Conservation (phyloP, 2,888 invertebrate species). For the Chrysolina haemoptera region DNA sequence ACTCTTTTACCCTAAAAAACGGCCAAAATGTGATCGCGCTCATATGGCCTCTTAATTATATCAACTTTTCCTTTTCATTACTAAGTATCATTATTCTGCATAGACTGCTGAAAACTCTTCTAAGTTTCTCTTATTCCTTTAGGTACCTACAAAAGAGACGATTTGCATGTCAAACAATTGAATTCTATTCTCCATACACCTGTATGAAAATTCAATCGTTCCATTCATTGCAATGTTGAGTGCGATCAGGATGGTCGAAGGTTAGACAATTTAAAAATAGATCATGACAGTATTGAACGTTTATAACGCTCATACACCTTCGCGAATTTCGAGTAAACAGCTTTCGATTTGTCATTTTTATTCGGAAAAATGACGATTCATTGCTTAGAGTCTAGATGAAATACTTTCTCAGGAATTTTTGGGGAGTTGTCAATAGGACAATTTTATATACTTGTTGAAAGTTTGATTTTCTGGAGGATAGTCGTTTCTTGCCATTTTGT, state of each 20-base stretch:
- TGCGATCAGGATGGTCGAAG: constrained; percentile 21
- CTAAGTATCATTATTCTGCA: too few relatives aligned
- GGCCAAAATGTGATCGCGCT: too few relatives aligned
- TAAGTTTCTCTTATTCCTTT: too few relatives aligned
- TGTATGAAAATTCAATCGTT: background rate
- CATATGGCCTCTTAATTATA: too few relatives aligned
- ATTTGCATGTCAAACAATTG: background rate
- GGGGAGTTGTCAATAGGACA: too few relatives aligned
- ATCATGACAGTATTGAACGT: constrained; percentile 38
- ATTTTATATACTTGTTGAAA: too few relatives aligned
- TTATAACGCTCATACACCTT: constrained; percentile 18
- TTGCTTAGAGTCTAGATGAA: background rate
- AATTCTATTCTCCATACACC: background rate
- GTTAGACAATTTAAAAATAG: constrained; percentile 38
- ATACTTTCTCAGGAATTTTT: too few relatives aligned
- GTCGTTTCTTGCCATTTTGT: too few relatives aligned
- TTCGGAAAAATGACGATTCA: background rate
- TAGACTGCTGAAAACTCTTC: too few relatives aligned
- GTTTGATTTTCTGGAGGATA: too few relatives aligned
- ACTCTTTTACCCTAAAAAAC: too few relatives aligned
- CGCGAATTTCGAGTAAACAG: constrained; percentile 1
- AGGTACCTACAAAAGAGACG: background rate
- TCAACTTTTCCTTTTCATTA: too few relatives aligned
- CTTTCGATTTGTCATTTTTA: background rate
- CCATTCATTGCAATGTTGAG: constrained; percentile 11